Conservation (phyloP, 2,797 vertebrate species). For the Decapterus maruadsi region DNA sequence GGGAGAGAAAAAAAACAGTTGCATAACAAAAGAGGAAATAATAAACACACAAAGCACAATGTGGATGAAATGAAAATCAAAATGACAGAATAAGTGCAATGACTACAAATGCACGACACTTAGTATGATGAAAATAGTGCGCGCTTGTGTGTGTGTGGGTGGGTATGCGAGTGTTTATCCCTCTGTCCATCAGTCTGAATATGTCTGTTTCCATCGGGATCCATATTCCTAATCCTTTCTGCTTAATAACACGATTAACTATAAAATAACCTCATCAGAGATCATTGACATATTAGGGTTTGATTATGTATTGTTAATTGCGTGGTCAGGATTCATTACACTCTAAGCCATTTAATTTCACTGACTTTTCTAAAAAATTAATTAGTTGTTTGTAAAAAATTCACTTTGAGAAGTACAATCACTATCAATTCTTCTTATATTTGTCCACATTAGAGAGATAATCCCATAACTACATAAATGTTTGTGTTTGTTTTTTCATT, state of each 20-base stretch:
- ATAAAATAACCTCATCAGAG: constrained; percentile 64
- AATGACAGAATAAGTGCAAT: constrained; percentile 56
- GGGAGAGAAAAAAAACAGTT: constrained; percentile 47
- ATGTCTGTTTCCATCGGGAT: constrained; percentile 53
- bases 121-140: constrained; percentile 29
- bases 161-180: constrained; percentile 30
- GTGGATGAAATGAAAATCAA: constrained; percentile 60
- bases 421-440: constrained; percentile 2
- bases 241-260: constrained; percentile 69
- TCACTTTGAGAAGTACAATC: constrained; percentile 18
- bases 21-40: constrained; percentile 63
- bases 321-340: constrained; percentile 61
- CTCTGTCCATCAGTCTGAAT: constrained; percentile 37
- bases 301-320: constrained; percentile 69
- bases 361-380: constrained; percentile 50
- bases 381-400: constrained; percentile 52
- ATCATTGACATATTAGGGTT: constrained; percentile 62
- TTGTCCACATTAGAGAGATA: not conserved
- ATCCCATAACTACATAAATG: constrained; percentile 21
- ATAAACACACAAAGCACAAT: constrained; percentile 66
- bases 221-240: constrained; percentile 67
- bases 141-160: constrained; percentile 40
- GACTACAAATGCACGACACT: constrained; percentile 38
- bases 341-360: constrained; percentile 62
- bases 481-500: not conserved